phyloP scores from a whole-genome alignment of 35 echinoderm and acorn worm species.

The Diadema setosum region DNA sequence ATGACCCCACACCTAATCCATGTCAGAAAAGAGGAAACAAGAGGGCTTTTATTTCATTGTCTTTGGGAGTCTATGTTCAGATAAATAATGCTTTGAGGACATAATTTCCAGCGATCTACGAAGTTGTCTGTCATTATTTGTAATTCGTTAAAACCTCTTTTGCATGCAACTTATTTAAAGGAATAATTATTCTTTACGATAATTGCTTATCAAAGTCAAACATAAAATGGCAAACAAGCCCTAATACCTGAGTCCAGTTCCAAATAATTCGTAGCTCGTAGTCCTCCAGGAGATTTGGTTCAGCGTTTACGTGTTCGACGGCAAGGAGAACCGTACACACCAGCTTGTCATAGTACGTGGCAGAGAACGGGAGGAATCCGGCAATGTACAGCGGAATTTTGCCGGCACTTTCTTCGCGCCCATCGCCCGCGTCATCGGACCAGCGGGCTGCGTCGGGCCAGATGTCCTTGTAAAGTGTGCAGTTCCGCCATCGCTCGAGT shows the following conservation, averaged over 20 bases:
- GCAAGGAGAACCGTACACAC: slow-evolving; percentile 20
- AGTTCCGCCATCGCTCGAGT: neutral
- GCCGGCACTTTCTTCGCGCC: neutral
- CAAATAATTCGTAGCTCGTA: slow-evolving; percentile 59
- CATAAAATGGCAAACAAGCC: too few species aligned
- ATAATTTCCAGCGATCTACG: too few species aligned
- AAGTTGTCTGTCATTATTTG: too few species aligned
- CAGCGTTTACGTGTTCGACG: slow-evolving; percentile 46
- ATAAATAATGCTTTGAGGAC: too few species aligned
- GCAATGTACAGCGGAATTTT: slow-evolving; percentile 48
- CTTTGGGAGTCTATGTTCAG: too few species aligned
- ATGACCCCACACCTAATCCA: too few species aligned
- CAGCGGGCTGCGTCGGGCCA: neutral
- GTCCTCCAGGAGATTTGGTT: slow-evolving; percentile 12
- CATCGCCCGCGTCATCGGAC: neutral
- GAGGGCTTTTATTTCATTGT: too few species aligned
- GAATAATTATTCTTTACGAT: too few species aligned
- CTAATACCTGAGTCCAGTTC: slow-evolving; percentile 61
- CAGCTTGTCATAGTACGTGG: neutral
- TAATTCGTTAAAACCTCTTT: too few species aligned
- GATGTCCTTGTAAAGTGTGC: neutral
- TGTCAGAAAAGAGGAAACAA: too few species aligned
- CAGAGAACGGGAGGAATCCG: slow-evolving; percentile 35
- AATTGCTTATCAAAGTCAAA: too few species aligned
- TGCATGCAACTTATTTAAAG: too few species aligned